phyloP scores from a whole-genome alignment of 92 coral and sea anemone species.

The Parazoanthus darwini region DNA sequence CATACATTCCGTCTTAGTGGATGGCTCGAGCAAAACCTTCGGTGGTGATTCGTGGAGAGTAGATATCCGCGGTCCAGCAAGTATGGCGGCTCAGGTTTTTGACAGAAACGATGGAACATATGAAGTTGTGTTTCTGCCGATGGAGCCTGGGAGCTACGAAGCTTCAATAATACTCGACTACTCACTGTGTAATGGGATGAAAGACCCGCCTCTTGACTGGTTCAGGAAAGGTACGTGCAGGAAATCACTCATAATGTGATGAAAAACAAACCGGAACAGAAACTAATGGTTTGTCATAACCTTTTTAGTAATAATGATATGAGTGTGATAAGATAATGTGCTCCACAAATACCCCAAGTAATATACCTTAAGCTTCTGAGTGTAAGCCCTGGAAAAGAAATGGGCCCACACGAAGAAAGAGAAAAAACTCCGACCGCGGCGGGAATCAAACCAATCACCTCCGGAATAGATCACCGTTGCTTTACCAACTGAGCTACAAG shows the following conservation, averaged over 20 bases:
- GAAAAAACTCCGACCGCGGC: too few relatives aligned
- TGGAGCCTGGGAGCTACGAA: constrained; percentile 69
- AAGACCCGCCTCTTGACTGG: constrained; percentile 88
- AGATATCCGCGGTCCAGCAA: constrained; percentile 72
- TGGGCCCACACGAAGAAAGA: too few relatives aligned
- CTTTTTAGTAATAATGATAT: too few relatives aligned
- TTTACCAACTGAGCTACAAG: too few relatives aligned
- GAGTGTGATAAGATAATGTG: too few relatives aligned
- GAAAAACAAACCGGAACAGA: not conserved
- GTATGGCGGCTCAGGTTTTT: constrained; percentile 68
- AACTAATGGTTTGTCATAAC: too few relatives aligned
- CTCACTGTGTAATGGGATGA: constrained; percentile 67
- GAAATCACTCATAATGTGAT: not conserved
- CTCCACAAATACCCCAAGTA: too few relatives aligned
- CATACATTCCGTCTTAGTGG: constrained; percentile 63
- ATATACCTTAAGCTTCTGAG: too few relatives aligned
- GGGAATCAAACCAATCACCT: too few relatives aligned
- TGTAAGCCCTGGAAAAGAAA: too few relatives aligned
- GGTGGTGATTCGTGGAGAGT: constrained; percentile 88
- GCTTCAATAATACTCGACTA: constrained; percentile 71
- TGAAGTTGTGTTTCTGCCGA: constrained; percentile 68
- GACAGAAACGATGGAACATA: constrained; percentile 73
- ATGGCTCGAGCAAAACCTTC: constrained; percentile 48
- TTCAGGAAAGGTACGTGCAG: constrained; percentile 63
- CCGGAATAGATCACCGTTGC: too few relatives aligned